A percentile compares a stretch with the other conserved stretches of the same genome.
Evolutionary conservation across 2,113 vertebrate genomes (phyloP).

Genomic region (Barnardius zonarius): DNA sequence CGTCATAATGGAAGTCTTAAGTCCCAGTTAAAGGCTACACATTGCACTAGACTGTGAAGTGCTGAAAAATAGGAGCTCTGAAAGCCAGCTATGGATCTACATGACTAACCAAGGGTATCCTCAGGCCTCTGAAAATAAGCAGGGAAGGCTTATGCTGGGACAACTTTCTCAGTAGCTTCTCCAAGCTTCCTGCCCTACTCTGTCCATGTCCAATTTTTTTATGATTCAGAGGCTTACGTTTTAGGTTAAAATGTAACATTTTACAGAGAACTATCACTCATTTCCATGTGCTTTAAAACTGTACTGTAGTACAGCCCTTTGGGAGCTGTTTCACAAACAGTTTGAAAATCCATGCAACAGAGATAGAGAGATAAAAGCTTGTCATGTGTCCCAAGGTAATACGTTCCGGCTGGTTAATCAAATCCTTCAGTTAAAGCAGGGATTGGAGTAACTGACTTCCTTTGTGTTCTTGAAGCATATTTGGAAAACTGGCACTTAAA

Average conservation of each 20-base stretch:
- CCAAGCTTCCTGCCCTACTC: background rate
- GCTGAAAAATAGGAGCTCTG: background rate
- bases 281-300: background rate
- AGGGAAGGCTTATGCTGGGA: background rate
- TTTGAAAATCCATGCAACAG: background rate
- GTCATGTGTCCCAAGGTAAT: background rate
- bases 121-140: background rate
- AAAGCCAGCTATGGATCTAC: background rate
- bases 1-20: background rate
- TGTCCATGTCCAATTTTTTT: background rate
- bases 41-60: background rate
- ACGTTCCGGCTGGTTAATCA: constrained; percentile 7
- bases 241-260: background rate
- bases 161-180: background rate
- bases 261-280: background rate
- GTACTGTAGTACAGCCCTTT: background rate
- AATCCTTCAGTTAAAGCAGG: background rate
- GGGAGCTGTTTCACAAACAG: background rate
- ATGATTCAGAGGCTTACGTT: background rate
- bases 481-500: background rate
- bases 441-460: background rate
- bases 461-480: background rate
- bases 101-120: background rate
- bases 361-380: background rate
- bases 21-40: background rate